Evolutionary conservation across 1,140 invertebrate species (phyloP).

Genomic region (Laupala kohalensis): DNA sequence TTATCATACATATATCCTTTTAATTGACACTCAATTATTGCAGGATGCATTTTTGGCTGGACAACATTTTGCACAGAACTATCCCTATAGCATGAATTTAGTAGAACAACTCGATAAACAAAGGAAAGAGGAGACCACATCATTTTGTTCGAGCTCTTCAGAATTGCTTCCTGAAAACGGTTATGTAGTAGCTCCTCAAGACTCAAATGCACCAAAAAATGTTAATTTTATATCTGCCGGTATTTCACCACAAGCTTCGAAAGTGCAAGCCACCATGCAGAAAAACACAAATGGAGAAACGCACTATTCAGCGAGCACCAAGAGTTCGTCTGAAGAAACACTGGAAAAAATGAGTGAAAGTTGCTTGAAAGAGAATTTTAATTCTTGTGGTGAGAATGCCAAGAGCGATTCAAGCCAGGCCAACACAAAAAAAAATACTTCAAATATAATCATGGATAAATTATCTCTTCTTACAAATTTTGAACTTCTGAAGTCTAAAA

Average conservation of each 20-base stretch:
- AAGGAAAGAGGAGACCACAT: constrained; percentile 2
- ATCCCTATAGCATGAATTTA: constrained; percentile 41
- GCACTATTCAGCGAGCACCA: no score
- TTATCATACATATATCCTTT: no score
- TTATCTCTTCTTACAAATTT: no score
- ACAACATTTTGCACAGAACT: constrained; percentile 65
- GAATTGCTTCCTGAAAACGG: background rate
- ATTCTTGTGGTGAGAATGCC: background rate
- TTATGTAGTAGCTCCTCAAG: no score
- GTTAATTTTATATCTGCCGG: background rate
- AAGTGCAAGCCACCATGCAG: background rate
- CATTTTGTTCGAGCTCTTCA: background rate
- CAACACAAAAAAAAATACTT: no score
- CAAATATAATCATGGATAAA: no score
- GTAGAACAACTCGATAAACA: constrained; percentile 30
- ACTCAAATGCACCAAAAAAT: background rate
- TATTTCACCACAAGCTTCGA: background rate
- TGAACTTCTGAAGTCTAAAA: no score
- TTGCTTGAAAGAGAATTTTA: no score
- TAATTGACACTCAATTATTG: constrained; percentile 13
- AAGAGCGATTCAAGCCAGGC: no score
- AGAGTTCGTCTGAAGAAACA: background rate
- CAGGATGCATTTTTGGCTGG: constrained; percentile 62
- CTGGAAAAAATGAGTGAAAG: background rate
- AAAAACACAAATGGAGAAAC: background rate